Percentiles rank a stretch among this genome's conserved stretches.
These are phyloP conservation scores for Rhinophrynus dorsalis DNA, from an alignment of 2,797 vertebrate species.

Conservation along the genomic window DNA sequence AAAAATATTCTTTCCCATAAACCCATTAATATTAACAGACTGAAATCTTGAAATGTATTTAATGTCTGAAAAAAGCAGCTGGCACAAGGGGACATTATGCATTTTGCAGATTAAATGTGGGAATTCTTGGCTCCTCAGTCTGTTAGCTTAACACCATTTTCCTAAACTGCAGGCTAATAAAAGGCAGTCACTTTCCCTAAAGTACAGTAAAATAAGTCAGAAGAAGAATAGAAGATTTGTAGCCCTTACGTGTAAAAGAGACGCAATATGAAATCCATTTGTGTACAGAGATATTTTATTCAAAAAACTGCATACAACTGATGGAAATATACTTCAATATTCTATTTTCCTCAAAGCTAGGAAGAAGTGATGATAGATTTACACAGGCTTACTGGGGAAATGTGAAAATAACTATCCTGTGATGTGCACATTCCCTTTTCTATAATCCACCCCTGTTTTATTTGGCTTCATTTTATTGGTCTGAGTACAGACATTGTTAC, in stretches of 20 bases:
- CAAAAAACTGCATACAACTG: not conserved
- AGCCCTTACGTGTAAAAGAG: not conserved
- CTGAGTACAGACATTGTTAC: not conserved
- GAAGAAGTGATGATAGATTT: conserved; percentile 14
- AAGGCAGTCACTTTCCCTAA: not conserved
- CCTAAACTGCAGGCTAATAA: conserved; percentile 5
- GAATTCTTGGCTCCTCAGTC: not conserved
- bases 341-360: conserved; percentile 3
- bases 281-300: not conserved
- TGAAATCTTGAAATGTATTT: not conserved
- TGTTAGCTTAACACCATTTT: not conserved
- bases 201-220: conserved; percentile 13
- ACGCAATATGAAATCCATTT: conserved; percentile 27
- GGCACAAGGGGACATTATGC: not conserved
- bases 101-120: conserved; percentile 8
- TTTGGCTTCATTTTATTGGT: conserved; percentile 2
- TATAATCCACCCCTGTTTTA: conserved; percentile 2
- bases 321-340: not conserved
- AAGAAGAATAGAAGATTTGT: not conserved
- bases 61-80: not conserved
- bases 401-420: conserved; percentile 11
- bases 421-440: conserved; percentile 1
- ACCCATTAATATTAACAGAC: not conserved
- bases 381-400: not conserved
- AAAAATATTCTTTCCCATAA: too few species aligned